A percentile compares a stretch with the other conserved stretches of the same genome.
These are phyloP conservation scores for Picus viridis DNA, from an alignment of 2,797 vertebrate species.

Conservation along the genomic window DNA sequence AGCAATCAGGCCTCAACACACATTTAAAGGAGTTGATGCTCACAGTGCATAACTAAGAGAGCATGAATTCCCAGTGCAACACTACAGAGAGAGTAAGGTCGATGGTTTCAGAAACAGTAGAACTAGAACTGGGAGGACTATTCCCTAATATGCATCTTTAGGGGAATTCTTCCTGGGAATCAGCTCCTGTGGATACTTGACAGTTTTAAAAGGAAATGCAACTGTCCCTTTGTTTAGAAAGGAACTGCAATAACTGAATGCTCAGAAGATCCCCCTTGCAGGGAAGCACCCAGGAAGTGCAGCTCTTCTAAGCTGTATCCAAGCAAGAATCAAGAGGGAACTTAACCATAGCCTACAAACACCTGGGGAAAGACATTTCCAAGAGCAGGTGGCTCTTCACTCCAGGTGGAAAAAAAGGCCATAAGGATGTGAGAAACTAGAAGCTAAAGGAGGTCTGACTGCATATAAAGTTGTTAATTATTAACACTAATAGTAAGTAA, in stretches of 20 bases:
- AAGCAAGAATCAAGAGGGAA: background rate
- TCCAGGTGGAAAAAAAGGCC: background rate
- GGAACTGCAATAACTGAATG: background rate
- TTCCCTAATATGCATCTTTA: background rate
- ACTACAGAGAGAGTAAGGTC: background rate
- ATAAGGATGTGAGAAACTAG: background rate
- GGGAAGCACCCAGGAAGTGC: background rate
- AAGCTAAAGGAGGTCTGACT: background rate
- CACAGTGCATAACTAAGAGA: background rate
- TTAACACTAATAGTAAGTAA: background rate
- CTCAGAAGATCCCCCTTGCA: background rate
- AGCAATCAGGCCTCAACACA: background rate
- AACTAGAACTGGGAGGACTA: constrained; percentile 9
- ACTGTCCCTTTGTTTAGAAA: background rate
- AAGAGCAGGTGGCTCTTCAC: background rate
- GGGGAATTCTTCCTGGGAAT: constrained; percentile 1
- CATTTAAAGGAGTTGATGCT: background rate
- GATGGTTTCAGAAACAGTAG: constrained; percentile 9
- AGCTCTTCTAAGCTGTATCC: background rate
- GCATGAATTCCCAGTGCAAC: background rate
- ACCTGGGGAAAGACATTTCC: background rate
- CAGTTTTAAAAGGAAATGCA: background rate
- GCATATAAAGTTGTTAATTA: background rate
- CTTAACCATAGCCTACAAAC: background rate
- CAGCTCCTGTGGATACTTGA: background rate